Percentiles rank a stretch among this genome's conserved stretches.
phyloP scores from a whole-genome alignment of 2,888 invertebrate genomes.

The Nemotelus pantherinus region DNA sequence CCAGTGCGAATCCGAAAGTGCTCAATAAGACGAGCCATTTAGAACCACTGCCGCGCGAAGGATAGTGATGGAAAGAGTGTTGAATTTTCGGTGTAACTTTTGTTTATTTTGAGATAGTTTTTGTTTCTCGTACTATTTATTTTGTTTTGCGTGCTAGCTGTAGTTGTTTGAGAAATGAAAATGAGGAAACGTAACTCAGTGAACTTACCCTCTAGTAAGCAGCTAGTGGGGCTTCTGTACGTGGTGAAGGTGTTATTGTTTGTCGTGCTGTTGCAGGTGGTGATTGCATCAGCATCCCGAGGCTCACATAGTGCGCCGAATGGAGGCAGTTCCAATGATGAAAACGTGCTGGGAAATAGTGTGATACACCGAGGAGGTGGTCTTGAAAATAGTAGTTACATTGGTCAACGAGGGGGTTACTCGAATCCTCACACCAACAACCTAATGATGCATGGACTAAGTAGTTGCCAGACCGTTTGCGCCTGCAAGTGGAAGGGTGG shows the following conservation, averaged over 20 bases:
- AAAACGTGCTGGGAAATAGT: conserved; percentile 15
- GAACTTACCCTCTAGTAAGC: not conserved
- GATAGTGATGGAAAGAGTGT: conserved; percentile 26
- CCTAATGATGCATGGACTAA: conserved; percentile 44
- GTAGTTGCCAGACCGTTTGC: conserved; percentile 80
- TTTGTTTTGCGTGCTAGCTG: not conserved
- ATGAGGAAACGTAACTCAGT: conserved; percentile 6
- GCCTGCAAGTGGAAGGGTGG: conserved; percentile 94
- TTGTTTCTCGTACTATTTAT: conserved; percentile 23
- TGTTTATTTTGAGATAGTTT: conserved; percentile 16
- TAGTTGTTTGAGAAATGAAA: not conserved
- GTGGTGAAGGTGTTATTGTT: not conserved
- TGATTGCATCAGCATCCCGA: not conserved
- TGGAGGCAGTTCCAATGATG: not conserved
- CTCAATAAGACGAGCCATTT: not conserved
- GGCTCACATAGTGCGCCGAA: not conserved
- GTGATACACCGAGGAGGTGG: conserved; percentile 13
- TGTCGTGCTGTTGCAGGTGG: not conserved
- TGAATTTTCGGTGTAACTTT: conserved; percentile 8
- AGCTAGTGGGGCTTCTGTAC: not conserved
- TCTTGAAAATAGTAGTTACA: not conserved
- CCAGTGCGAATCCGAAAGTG: conserved; percentile 31
- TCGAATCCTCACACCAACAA: conserved; percentile 48
- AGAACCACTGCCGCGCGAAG: not conserved
- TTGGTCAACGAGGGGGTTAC: conserved; percentile 8